Percentiles rank a stretch among this genome's conserved stretches.
phyloP scores from a whole-genome alignment of 2,797 vertebrate species.

The Macrochelys suwanniensis region DNA sequence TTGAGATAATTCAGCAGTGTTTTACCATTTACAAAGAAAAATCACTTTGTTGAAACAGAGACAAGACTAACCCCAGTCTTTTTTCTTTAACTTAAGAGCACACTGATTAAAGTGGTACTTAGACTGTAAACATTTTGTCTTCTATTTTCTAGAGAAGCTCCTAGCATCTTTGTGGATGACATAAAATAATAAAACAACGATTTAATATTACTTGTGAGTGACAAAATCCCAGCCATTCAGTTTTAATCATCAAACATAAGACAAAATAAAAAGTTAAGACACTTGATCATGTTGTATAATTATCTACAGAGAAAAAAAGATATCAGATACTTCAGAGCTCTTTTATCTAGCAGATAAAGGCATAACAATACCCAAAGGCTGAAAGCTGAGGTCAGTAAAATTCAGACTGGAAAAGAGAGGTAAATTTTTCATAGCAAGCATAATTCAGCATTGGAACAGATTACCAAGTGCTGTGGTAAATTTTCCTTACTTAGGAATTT shows the following conservation, averaged over 20 bases:
- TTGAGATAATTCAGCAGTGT: neutral
- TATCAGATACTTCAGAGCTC: neutral
- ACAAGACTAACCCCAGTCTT: neutral
- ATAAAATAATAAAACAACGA: neutral
- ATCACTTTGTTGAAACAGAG: neutral
- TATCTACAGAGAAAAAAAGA: neutral
- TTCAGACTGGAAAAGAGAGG: neutral
- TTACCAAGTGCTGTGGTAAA: neutral
- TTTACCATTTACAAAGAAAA: neutral
- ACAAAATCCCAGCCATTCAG: neutral
- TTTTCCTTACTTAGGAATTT: neutral
- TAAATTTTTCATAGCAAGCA: neutral
- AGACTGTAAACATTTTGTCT: neutral
- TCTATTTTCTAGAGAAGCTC: neutral
- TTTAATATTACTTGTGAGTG: neutral
- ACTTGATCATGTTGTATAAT: neutral
- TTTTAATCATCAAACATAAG: neutral
- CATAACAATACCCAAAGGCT: neutral
- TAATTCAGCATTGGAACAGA: neutral
- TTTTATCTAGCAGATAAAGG: neutral
- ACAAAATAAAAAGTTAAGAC: neutral
- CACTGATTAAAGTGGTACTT: accelerated
- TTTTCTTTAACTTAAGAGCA: neutral
- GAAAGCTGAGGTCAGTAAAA: neutral
- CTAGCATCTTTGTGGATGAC: neutral